These are phyloP conservation scores for Limenitis camilla DNA, from an alignment of 2,888 invertebrate species.

Conservation along the genomic window DNA sequence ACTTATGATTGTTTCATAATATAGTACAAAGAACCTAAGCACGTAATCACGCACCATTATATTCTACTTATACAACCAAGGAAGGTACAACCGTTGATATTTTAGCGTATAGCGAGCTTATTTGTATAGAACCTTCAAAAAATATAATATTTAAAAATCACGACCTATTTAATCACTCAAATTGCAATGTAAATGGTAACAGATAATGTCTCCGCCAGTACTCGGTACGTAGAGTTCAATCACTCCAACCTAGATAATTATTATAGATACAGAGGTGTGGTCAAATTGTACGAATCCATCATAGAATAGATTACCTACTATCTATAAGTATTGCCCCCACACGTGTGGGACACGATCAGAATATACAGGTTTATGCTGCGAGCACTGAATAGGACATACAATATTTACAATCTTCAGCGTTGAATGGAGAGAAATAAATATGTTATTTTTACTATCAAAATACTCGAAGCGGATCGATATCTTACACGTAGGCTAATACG, in stretches of 20 bases:
- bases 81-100: neutral
- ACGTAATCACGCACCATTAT: too few relatives aligned
- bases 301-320: too few relatives aligned
- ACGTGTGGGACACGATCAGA: too few relatives aligned
- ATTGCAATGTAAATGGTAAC: constrained; percentile 5
- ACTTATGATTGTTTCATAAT: too few relatives aligned
- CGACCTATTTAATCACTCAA: constrained; percentile 3
- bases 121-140: neutral
- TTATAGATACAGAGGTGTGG: too few relatives aligned
- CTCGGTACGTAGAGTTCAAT: too few relatives aligned
- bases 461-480: neutral
- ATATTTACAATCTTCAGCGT: neutral
- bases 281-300: too few relatives aligned
- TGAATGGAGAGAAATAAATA: neutral
- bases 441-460: neutral
- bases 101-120: neutral
- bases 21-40: too few relatives aligned
- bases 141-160: neutral
- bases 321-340: too few relatives aligned
- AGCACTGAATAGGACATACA: neutral
- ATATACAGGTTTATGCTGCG: too few relatives aligned
- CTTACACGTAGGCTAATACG: constrained; percentile 1
- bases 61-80: too few relatives aligned
- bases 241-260: too few relatives aligned
- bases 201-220: neutral